phyloP scores from a whole-genome alignment of 2,888 invertebrate species.

The Operophtera brumata region DNA sequence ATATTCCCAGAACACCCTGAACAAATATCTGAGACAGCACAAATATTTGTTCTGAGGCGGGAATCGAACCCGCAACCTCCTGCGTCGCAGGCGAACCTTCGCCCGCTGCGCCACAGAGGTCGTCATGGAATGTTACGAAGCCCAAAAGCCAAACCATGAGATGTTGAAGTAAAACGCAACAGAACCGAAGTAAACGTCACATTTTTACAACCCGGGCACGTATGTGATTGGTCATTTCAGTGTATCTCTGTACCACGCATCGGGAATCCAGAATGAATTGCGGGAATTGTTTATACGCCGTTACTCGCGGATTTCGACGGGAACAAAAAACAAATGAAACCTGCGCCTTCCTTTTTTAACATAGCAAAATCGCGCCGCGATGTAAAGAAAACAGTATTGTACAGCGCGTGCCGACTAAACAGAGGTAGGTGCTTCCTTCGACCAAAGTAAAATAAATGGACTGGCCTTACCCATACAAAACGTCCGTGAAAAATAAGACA shows the following conservation, averaged over 20 bases:
- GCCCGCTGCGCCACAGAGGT: no score
- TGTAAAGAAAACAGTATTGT: neutral
- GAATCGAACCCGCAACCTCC: no score
- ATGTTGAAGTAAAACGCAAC: conserved; percentile 12
- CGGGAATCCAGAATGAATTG: conserved; percentile 69
- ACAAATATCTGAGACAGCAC: no score
- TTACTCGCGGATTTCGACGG: conserved; percentile 48
- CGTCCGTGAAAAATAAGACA: no score
- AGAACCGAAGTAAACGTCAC: conserved; percentile 46
- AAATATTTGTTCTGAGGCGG: no score
- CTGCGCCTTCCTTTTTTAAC: conserved; percentile 36
- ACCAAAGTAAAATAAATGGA: no score
- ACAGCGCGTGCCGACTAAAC: neutral
- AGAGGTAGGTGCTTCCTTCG: no score
- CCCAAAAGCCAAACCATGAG: neutral
- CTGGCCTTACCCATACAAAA: no score
- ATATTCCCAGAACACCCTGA: no score
- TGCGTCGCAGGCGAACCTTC: no score
- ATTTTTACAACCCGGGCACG: conserved; percentile 63
- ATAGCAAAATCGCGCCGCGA: conserved; percentile 35
- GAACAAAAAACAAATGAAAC: conserved; percentile 31
- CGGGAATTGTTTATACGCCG: conserved; percentile 64
- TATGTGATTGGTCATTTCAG: conserved; percentile 77
- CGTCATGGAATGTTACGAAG: neutral
- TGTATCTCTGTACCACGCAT: conserved; percentile 72